Conservation (phyloP, 2,888 invertebrate species). For the Agelastica alni region DNA sequence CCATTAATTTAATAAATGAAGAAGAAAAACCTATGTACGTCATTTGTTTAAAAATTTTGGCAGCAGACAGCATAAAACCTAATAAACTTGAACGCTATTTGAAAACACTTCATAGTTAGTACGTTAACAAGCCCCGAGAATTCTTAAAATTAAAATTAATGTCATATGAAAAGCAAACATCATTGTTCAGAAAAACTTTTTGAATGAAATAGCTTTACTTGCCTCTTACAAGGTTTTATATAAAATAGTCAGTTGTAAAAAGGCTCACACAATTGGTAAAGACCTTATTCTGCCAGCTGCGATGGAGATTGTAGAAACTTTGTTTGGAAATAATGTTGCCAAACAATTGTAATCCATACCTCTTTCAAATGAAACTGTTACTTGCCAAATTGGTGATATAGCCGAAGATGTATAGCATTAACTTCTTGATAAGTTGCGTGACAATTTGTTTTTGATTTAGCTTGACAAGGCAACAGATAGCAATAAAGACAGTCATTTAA, state of each 20-base stretch:
- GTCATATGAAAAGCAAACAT: too few relatives aligned
- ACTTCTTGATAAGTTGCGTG: constrained; percentile 16
- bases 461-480: constrained; percentile 13
- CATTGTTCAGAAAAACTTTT: background rate
- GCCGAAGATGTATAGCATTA: constrained; percentile 25
- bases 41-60: background rate
- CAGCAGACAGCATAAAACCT: background rate
- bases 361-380: constrained; percentile 9
- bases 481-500: constrained; percentile 17
- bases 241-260: background rate
- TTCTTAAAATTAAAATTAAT: background rate
- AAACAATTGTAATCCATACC: too few relatives aligned
- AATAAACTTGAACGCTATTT: background rate
- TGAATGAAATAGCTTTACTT: too few relatives aligned
- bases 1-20: background rate
- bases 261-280: background rate
- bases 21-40: constrained; percentile 1
- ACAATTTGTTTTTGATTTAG: constrained; percentile 11
- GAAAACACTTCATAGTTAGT: background rate
- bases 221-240: too few relatives aligned
- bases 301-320: constrained; percentile 4
- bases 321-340: constrained; percentile 1
- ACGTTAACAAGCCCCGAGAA: background rate
- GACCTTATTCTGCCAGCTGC: background rate
- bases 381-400: constrained; percentile 16